A percentile compares a stretch with the other conserved stretches of the same genome.
Evolutionary conservation across 2,888 invertebrate genomes (phyloP).

Genomic region (Gastrophysa polygoni): DNA sequence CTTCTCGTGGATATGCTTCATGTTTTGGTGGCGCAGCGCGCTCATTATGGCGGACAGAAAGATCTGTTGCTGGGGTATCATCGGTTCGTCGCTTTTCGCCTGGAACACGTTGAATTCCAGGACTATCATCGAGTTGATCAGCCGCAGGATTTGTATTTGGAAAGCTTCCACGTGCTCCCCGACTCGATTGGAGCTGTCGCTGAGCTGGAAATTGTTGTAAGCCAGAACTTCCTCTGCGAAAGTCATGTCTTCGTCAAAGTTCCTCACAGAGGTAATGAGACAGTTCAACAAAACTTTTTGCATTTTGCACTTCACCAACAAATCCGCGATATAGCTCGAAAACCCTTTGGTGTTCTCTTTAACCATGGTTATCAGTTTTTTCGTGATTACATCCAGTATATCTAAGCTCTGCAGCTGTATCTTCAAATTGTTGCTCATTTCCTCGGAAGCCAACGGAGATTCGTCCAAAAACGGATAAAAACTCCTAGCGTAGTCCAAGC

Average conservation of each 20-base stretch:
- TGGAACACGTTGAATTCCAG: constrained; percentile 72
- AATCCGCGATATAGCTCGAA: constrained; percentile 76
- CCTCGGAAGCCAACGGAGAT: constrained; percentile 68
- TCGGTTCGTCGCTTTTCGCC: constrained; percentile 53
- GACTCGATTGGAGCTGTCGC: constrained; percentile 64
- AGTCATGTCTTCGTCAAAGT: constrained; percentile 64
- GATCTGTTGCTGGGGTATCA: constrained; percentile 81
- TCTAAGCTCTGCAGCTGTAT: constrained; percentile 79
- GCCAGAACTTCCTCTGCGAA: constrained; percentile 77
- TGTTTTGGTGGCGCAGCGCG: constrained; percentile 73
- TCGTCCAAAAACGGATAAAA: constrained; percentile 77
- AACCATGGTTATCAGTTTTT: constrained; percentile 74
- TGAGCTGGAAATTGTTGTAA: constrained; percentile 71
- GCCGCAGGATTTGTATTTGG: constrained; percentile 70
- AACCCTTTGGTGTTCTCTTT: constrained; percentile 78
- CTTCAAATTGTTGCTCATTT: constrained; percentile 76
- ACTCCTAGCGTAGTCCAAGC: constrained; percentile 80
- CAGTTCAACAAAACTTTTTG: constrained; percentile 85
- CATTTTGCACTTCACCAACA: constrained; percentile 77
- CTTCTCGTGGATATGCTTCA: constrained; percentile 77
- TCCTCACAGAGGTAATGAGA: constrained; percentile 75
- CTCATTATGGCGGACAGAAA: constrained; percentile 79
- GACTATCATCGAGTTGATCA: constrained; percentile 74
- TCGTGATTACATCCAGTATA: constrained; percentile 72
- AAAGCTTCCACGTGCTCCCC: constrained; percentile 71